Conservation (phyloP, 2,113 vertebrate species). For the Notarius lentiginosus region DNA sequence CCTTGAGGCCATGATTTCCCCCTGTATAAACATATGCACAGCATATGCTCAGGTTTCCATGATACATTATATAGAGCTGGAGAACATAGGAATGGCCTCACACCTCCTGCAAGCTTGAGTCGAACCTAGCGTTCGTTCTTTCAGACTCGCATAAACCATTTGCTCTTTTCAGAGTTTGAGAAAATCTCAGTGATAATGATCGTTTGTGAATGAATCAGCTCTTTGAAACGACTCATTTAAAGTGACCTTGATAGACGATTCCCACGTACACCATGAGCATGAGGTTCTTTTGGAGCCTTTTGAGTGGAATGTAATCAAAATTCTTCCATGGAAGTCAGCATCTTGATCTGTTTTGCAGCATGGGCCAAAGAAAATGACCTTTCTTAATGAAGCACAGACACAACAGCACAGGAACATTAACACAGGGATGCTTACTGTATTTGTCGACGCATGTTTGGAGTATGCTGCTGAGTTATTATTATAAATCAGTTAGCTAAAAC, state of each 20-base stretch:
- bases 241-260: neutral
- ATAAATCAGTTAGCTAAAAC: too few species aligned
- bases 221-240: neutral
- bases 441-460: neutral
- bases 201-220: neutral
- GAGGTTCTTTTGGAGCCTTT: neutral
- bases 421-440: neutral
- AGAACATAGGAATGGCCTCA: too few species aligned
- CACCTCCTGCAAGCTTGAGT: neutral
- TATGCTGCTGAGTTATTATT: neutral
- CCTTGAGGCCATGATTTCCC: too few species aligned
- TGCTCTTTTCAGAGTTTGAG: neutral
- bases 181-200: neutral
- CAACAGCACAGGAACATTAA: neutral
- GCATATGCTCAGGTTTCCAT: too few species aligned
- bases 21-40: too few species aligned
- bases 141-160: neutral
- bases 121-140: neutral
- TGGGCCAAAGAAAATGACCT: neutral
- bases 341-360: neutral
- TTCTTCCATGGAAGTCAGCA: neutral
- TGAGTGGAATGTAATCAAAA: neutral
- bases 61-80: too few species aligned
- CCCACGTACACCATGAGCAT: neutral
- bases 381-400: neutral